Evolutionary conservation across 2,888 invertebrate genomes (phyloP), one percentile per base, ranked within the genome.

Genomic region (Sycophila texana): DNA sequence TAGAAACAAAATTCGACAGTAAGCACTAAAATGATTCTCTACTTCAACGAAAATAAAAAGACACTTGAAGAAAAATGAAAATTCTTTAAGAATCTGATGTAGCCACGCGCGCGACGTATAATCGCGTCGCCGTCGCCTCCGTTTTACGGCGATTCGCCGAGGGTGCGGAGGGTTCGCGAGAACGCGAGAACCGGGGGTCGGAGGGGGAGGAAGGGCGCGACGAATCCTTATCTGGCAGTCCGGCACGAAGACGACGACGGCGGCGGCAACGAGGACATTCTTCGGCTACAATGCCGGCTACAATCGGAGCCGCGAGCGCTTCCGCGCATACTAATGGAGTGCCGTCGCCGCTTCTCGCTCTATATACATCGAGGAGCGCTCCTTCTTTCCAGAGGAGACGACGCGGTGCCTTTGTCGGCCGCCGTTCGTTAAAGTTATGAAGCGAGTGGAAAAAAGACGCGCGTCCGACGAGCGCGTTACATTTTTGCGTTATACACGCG

Each of bases 281-380:
- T 89, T 89, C 88, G 83, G 63, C 83, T 85, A 89, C 89, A 89
- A 89, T 89, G 85, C 88, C 87, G 82, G 81, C 86, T 86, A 89
- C 89, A 88, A 89, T 89, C 88, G 88, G 39, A 85, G 87, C 87
- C 84, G 84, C 84, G 83, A 84, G 85, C 86, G 86, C 86, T 87
- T 88, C 86, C 87, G 86, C 86, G 89, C 87, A 89, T 89, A 89
- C 89, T 87, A 89, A 89, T 89, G 86, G 85, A 86, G 85, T 86
- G 82, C 71, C 49, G 75, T 55, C 73, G 55, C 53, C 74, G 22
- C 16, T 47, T 74, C 71, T 47, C 65, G 55, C 39, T 75, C 77
- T 51, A 20, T 26, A 57, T 65, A 18, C 55, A 14, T 55, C 60
- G 60, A 61, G 63, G 47, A 61, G 57, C 70, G 49, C 60, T 5